Base-by-base conservation (phyloP, 1,140 invertebrate genomes). In the Aphaenogaster floridana region DNA sequence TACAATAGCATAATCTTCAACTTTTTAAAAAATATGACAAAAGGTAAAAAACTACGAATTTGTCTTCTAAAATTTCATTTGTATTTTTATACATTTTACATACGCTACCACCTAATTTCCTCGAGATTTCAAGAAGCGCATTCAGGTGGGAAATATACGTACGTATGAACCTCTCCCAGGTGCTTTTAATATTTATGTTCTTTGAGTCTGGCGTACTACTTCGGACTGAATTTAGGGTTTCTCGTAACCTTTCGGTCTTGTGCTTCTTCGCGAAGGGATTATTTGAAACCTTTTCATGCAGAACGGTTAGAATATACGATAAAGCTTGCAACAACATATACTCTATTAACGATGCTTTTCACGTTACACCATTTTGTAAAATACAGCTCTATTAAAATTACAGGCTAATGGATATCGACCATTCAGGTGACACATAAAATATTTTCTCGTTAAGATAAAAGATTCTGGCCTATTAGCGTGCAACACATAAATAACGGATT, bases 311-410 rank as follows among this genome's bases (percentile, higher is more conserved):
- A 81, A 81, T 68, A 57, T 39, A 69, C 3, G 48, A 69, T 57
- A 68, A 81, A 69, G 50, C 64, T 81, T 42, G 48, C n/a, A 28
- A 80, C n/a, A 28, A 9, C 17, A 42, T 54, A 48, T 78, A 79
- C 1, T 39, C 68, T 68, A 69, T 81, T 81, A 69, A 81, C 11
- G 48, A 57, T 0, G 21, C 36, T 57, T 69, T 81, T 1, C 50
- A 11, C 39, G 36, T 69, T 69, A 28, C 4, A 57, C 34, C 50
- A 45, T 69, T 81, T 69, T 34, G 21, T 21, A 81, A 81, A 69
- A 69, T 81, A 81, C n/a, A 57, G n/a, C n/a, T 81, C 36, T 21
- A 69, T 69, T 69, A 81, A 81, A 81, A 54, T 54, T 68, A 69
- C 15, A 69, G 39, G 36, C 57, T 81, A 81, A 81, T 81, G 64